A percentile compares a stretch with the other conserved stretches of the same genome.
phyloP scores from a whole-genome alignment of 2,113 vertebrate genomes.

The Hymenochirus boettgeri region DNA sequence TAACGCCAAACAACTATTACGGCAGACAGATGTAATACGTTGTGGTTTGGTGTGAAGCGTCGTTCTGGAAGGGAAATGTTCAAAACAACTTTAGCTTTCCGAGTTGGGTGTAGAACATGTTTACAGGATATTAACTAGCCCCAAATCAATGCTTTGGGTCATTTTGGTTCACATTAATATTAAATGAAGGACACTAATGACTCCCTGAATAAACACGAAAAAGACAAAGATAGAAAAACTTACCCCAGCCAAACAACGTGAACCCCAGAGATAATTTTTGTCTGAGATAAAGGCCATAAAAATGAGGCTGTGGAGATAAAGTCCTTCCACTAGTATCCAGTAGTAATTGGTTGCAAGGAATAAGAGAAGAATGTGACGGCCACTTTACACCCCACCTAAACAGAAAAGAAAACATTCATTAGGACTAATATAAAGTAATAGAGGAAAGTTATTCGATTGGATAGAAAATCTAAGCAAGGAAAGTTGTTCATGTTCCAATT shows the following conservation, averaged over 20 bases:
- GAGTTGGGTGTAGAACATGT: neutral
- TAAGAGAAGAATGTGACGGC: constrained; percentile 93
- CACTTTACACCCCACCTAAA: constrained; percentile 87
- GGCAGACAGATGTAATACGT: too few species aligned
- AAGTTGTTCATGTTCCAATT: too few species aligned
- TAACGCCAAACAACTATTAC: too few species aligned
- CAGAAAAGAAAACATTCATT: neutral
- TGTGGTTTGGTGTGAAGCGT: neutral
- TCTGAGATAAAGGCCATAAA: constrained; percentile 99
- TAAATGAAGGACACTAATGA: too few species aligned
- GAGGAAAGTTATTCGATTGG: too few species aligned
- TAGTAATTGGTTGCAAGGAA: constrained; percentile 98
- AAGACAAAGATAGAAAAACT: constrained; percentile 45
- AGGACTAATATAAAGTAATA: too few species aligned
- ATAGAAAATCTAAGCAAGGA: too few species aligned
- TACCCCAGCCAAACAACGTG: constrained; percentile 96
- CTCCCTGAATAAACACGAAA: too few species aligned
- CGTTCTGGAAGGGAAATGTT: neutral
- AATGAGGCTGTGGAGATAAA: constrained; percentile 98
- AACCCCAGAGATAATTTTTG: constrained; percentile 98
- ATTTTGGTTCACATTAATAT: too few species aligned
- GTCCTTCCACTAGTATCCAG: constrained; percentile 98
- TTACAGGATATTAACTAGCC: neutral
- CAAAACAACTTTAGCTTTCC: neutral
- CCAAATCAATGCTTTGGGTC: too few species aligned